Conservation (phyloP, 2,888 invertebrate species). For the Melanostoma scalare region DNA sequence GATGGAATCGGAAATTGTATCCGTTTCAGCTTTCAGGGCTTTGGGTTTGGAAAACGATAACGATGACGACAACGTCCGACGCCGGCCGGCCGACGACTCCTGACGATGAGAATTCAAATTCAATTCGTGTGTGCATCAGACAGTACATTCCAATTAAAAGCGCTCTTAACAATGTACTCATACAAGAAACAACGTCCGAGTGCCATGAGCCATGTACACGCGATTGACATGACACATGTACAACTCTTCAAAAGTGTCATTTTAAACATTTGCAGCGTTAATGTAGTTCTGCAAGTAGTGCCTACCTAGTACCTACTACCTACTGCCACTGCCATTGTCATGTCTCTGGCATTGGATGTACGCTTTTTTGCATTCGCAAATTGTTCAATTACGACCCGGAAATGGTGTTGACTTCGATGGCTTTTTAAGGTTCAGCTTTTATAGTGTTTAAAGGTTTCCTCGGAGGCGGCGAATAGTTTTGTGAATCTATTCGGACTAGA, state of each 20-base stretch:
- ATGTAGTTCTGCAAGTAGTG: constrained; percentile 43
- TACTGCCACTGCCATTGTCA: too few relatives aligned
- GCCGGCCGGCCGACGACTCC: background rate
- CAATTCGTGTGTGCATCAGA: constrained; percentile 69
- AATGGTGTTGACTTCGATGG: constrained; percentile 26
- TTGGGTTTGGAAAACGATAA: constrained; percentile 6
- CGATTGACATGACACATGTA: constrained; percentile 65
- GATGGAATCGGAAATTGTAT: constrained; percentile 65
- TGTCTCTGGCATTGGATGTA: too few relatives aligned
- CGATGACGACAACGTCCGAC: background rate
- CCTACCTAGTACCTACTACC: too few relatives aligned
- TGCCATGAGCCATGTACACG: constrained; percentile 27
- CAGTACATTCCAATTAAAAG: constrained; percentile 72
- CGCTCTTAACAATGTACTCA: constrained; percentile 66
- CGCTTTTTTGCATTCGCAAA: constrained; percentile 22
- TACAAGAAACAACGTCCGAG: constrained; percentile 47
- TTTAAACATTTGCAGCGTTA: constrained; percentile 63
- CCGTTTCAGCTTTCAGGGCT: constrained; percentile 30
- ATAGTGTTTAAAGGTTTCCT: too few relatives aligned
- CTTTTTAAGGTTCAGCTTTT: background rate
- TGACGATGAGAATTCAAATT: constrained; percentile 39
- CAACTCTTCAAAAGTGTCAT: constrained; percentile 71
- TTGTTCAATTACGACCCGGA: constrained; percentile 48
- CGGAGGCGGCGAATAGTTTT: too few relatives aligned
- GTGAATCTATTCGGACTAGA: too few relatives aligned